A percentile compares a stretch with the other conserved stretches of the same genome.
These are phyloP conservation scores for mouse (Mus musculus) DNA, from an alignment of 2,113 vertebrate genomes.

Conservation along the genomic window GRCm39 chr3:35453501-35454000, in stretches of 20 bases:
- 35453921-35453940: not conserved
- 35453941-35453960: not conserved
- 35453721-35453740: not conserved
- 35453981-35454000: not conserved
- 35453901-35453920: not conserved
- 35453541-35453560: slow-evolving; percentile 41
- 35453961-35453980: not conserved
- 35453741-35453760: not conserved
- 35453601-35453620: slow-evolving; percentile 3
- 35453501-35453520: not conserved
- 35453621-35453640: not conserved
- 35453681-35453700: slow-evolving; percentile 23
- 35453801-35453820: not conserved
- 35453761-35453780: too few relatives aligned
- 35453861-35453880: not conserved
- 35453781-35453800: not conserved
- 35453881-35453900: not conserved
- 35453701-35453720: not conserved
- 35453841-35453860: not conserved
- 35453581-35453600: not conserved
- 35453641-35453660: not conserved
- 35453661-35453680: not conserved
- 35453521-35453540: not conserved
- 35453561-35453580: not conserved
- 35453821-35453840: not conserved